Evolutionary conservation across 2,888 invertebrate species (phyloP).

Genomic region (Zhuqinia jingwanae): DNA sequence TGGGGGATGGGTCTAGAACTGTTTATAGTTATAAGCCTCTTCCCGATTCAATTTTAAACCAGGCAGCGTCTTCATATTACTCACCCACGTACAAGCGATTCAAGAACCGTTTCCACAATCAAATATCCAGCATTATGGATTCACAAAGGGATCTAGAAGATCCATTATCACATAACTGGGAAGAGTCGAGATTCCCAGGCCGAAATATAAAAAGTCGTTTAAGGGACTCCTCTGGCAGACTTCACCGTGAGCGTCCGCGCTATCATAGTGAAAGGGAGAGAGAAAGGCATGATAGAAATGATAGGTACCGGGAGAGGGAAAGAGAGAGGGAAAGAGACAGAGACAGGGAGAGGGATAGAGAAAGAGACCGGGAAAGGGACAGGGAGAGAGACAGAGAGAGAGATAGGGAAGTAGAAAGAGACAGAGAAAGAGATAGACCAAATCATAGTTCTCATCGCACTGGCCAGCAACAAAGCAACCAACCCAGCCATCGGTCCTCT

Average conservation of each 20-base stretch:
- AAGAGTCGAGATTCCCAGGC: conserved; percentile 45
- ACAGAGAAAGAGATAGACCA: conserved; percentile 21
- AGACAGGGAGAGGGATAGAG: conserved; percentile 8
- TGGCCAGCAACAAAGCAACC: conserved; percentile 46
- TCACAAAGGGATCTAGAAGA: conserved; percentile 55
- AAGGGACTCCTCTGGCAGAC: conserved; percentile 16
- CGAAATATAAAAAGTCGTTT: conserved; percentile 44
- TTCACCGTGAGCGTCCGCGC: background rate
- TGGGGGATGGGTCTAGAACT: conserved; percentile 46
- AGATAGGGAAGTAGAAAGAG: too few species aligned
- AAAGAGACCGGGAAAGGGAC: background rate
- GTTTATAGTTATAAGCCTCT: conserved; percentile 58
- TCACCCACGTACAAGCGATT: conserved; percentile 56
- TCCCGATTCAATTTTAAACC: conserved; percentile 39
- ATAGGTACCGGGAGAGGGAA: conserved; percentile 35
- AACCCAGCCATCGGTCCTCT: conserved; percentile 48
- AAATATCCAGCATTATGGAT: conserved; percentile 50
- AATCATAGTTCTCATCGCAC: conserved; percentile 25
- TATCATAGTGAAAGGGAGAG: conserved; percentile 3
- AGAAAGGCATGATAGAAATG: conserved; percentile 14
- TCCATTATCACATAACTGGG: conserved; percentile 4
- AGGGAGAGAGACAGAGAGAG: background rate
- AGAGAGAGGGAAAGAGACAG: conserved; percentile 27
- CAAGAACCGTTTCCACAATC: conserved; percentile 46
- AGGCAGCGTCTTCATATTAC: conserved; percentile 62